Evolutionary conservation across 2,797 vertebrate genomes (phyloP).

Genomic region (Spea hammondii): DNA sequence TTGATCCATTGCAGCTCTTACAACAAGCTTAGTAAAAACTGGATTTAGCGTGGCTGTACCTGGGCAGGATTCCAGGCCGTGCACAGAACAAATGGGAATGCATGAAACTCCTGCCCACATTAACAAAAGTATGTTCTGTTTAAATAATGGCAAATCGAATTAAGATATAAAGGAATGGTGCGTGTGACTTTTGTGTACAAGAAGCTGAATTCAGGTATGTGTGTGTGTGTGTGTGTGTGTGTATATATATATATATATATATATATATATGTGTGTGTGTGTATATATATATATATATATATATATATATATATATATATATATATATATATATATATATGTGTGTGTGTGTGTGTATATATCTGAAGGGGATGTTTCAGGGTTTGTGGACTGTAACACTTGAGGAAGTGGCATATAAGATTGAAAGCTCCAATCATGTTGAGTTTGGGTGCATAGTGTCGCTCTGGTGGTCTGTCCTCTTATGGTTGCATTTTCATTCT

Average conservation of each 20-base stretch:
- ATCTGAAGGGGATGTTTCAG: too few species aligned
- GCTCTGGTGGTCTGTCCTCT: too few species aligned
- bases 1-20: slow-evolving; percentile 52
- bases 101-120: slow-evolving; percentile 19
- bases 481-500: too few species aligned
- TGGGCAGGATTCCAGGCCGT: slow-evolving; percentile 37
- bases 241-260: too few species aligned
- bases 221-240: background rate
- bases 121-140: slow-evolving; percentile 8
- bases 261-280: background rate
- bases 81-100: slow-evolving; percentile 16
- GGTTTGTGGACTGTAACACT: too few species aligned
- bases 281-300: too few species aligned
- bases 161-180: background rate
- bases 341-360: too few species aligned
- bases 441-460: too few species aligned
- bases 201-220: background rate
- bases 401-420: too few species aligned
- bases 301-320: too few species aligned
- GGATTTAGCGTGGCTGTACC: slow-evolving; percentile 30
- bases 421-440: too few species aligned
- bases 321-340: background rate
- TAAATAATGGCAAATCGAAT: background rate
- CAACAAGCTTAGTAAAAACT: slow-evolving; percentile 48
- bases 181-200: background rate